A percentile compares a stretch with the other conserved stretches of the same genome.
phyloP scores from a whole-genome alignment of 2,888 invertebrate genomes.

The Acanthosepion pharaonis region DNA sequence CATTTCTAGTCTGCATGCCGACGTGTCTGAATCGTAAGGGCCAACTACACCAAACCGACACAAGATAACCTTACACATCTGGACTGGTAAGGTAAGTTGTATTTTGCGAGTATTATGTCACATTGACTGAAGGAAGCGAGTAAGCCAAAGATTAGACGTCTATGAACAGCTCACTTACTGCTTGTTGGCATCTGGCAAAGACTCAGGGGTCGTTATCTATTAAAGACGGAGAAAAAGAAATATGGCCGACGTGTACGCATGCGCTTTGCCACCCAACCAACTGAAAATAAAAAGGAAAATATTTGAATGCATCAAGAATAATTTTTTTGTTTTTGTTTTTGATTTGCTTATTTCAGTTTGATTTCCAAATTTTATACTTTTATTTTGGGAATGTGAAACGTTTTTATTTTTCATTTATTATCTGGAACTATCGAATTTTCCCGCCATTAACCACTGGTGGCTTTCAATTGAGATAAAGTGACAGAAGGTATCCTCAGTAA shows the following conservation, averaged over 20 bases:
- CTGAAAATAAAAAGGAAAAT: not conserved
- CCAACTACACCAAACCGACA: not conserved
- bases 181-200: not conserved
- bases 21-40: not conserved
- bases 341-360: too few relatives aligned
- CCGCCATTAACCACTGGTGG: too few relatives aligned
- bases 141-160: not conserved
- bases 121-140: not conserved
- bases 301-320: too few relatives aligned
- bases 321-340: too few relatives aligned
- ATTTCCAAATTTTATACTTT: too few relatives aligned
- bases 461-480: too few relatives aligned
- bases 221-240: not conserved
- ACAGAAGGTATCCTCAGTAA: too few relatives aligned
- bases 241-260: not conserved
- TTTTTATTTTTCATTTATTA: too few relatives aligned
- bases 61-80: conserved; percentile 1
- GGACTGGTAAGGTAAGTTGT: conserved; percentile 9
- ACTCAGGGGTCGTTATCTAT: not conserved
- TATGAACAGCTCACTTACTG: not conserved
- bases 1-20: conserved; percentile 2
- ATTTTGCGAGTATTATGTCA: conserved; percentile 33
- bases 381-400: too few relatives aligned
- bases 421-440: too few relatives aligned
- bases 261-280: not conserved